Conservation (phyloP, 2,797 vertebrate species). For the Australoheros facetus region DNA sequence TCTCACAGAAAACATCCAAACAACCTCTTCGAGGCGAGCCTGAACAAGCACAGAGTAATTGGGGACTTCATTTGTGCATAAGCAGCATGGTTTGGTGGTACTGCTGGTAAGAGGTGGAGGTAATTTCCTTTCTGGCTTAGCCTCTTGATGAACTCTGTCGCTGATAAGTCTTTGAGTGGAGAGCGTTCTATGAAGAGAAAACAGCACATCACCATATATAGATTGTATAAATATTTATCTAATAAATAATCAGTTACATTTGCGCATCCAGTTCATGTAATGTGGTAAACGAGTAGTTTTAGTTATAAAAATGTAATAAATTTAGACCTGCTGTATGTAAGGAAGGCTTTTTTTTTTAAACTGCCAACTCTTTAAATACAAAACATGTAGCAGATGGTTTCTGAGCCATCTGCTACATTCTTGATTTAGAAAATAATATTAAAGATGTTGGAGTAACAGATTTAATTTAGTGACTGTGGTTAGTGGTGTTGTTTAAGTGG, state of each 20-base stretch:
- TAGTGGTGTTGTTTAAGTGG: neutral
- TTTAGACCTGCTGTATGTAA: neutral
- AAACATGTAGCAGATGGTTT: constrained; percentile 5
- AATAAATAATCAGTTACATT: neutral
- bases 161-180: neutral
- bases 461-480: constrained; percentile 1
- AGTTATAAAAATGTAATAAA: neutral
- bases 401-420: neutral
- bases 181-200: neutral
- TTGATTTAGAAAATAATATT: neutral
- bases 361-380: neutral
- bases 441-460: constrained; percentile 6
- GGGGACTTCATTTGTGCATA: constrained; percentile 21
- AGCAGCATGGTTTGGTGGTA: constrained; percentile 7
- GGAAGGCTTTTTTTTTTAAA: neutral
- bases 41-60: constrained; percentile 5
- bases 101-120: neutral
- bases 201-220: neutral
- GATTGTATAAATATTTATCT: rapidly evolving
- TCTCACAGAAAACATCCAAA: constrained; percentile 11
- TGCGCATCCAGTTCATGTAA: neutral
- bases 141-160: constrained; percentile 4
- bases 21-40: constrained; percentile 2
- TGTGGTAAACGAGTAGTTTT: neutral
- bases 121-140: constrained; percentile 21